Conservation (phyloP, 2,888 invertebrate genomes). For the Chrysomela aeneicollis region DNA sequence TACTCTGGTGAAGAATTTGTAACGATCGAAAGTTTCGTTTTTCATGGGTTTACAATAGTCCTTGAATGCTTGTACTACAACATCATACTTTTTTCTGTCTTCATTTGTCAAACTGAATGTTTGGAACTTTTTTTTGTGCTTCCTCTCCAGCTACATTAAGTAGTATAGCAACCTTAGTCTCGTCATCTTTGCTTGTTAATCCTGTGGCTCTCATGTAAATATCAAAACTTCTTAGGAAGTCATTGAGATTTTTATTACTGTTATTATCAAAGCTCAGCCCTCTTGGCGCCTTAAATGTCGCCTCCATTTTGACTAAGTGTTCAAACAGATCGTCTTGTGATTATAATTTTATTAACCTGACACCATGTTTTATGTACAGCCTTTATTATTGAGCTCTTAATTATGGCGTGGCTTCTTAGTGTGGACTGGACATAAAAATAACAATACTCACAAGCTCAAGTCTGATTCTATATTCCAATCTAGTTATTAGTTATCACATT, state of each 20-base stretch:
- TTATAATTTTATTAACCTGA: too few relatives aligned
- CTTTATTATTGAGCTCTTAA: too few relatives aligned
- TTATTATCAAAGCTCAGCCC: too few relatives aligned
- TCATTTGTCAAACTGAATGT: slow-evolving; percentile 33
- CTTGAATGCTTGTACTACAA: neutral
- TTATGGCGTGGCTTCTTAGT: too few relatives aligned
- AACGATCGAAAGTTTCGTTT: slow-evolving; percentile 3
- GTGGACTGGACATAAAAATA: too few relatives aligned
- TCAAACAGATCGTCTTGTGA: too few relatives aligned
- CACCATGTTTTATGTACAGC: too few relatives aligned
- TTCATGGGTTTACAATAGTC: slow-evolving; percentile 1
- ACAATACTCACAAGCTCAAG: too few relatives aligned
- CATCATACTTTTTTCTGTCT: slow-evolving; percentile 14
- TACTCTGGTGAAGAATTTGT: neutral
- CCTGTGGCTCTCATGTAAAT: slow-evolving; percentile 10
- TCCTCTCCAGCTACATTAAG: slow-evolving; percentile 36
- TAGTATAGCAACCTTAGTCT: slow-evolving; percentile 30
- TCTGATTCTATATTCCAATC: too few relatives aligned
- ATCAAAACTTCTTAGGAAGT: slow-evolving; percentile 12
- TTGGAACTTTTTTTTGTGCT: slow-evolving; percentile 34
- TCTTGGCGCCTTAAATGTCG: too few relatives aligned
- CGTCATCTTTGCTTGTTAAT: slow-evolving; percentile 1
- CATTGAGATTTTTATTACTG: slow-evolving; percentile 7
- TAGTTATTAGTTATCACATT: too few relatives aligned
- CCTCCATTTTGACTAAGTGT: too few relatives aligned